Percentiles rank a stretch among this genome's conserved stretches.
phyloP scores from a whole-genome alignment of 2,797 vertebrate species.

The Fringilla coelebs region DNA sequence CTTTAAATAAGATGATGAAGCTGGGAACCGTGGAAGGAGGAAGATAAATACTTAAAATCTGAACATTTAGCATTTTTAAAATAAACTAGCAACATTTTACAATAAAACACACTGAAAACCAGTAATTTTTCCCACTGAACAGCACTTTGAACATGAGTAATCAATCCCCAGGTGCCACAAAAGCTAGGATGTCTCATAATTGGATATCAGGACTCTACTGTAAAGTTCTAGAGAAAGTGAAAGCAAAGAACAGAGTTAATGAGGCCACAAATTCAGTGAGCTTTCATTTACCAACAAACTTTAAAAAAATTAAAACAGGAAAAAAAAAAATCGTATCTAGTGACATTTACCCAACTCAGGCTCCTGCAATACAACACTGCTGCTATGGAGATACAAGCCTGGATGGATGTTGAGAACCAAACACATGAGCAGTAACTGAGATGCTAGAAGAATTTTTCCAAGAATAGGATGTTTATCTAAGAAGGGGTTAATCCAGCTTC shows the following conservation, averaged over 20 bases:
- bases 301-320: not conserved
- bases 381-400: not conserved
- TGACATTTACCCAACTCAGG: not conserved
- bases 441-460: not conserved
- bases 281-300: not conserved
- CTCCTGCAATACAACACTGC: not conserved
- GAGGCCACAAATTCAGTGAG: not conserved
- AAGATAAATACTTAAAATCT: not conserved
- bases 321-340: not conserved
- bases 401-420: not conserved
- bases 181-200: not conserved
- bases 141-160: not conserved
- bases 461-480: not conserved
- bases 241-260: not conserved
- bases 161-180: not conserved
- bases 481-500: not conserved
- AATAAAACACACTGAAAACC: not conserved
- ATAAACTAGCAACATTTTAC: not conserved
- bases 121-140: not conserved
- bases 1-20: not conserved
- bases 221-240: not conserved
- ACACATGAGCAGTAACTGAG: not conserved
- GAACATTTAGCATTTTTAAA: not conserved
- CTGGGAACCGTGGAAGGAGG: not conserved
- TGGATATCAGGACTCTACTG: not conserved